Conservation (phyloP, 2,888 invertebrate species). For the Tachina lurida region DNA sequence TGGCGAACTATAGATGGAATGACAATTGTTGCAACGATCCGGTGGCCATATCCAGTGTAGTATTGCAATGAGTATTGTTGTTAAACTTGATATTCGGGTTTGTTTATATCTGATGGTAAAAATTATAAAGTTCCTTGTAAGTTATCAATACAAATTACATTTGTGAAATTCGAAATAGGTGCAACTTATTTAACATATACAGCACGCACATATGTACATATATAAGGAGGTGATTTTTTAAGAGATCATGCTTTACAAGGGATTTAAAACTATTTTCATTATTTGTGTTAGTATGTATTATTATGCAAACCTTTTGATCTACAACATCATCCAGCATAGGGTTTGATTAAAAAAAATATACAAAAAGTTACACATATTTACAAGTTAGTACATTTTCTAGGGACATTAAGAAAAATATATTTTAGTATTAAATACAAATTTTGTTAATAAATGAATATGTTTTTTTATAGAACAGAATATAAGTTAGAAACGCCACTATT, state of each 20-base stretch:
- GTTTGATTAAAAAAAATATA: slow-evolving; percentile 64
- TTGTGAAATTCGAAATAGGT: background rate
- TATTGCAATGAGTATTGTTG: slow-evolving; percentile 87
- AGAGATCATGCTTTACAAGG: slow-evolving; percentile 58
- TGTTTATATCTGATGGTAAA: slow-evolving; percentile 89
- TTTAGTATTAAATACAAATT: too few relatives aligned
- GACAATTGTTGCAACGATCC: slow-evolving; percentile 86
- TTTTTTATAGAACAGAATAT: too few relatives aligned
- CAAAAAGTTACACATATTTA: slow-evolving; percentile 69
- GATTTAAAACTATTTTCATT: slow-evolving; percentile 1
- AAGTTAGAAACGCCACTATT: too few relatives aligned
- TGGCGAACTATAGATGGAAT: slow-evolving; percentile 82
- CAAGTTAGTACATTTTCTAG: slow-evolving; percentile 63
- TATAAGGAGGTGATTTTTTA: background rate
- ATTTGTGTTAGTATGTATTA: slow-evolving; percentile 39
- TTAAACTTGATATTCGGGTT: slow-evolving; percentile 97
- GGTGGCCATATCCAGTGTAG: slow-evolving; percentile 91
- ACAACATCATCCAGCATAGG: slow-evolving; percentile 72
- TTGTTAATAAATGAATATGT: background rate
- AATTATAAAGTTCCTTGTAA: slow-evolving; percentile 20
- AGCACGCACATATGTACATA: background rate
- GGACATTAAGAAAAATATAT: slow-evolving; percentile 10
- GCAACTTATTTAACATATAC: background rate
- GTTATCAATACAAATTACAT: background rate
- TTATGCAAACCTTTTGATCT: slow-evolving; percentile 75